Evolutionary conservation across 2,888 invertebrate species (phyloP).

Genomic region (Caradrina clavipalpis): DNA sequence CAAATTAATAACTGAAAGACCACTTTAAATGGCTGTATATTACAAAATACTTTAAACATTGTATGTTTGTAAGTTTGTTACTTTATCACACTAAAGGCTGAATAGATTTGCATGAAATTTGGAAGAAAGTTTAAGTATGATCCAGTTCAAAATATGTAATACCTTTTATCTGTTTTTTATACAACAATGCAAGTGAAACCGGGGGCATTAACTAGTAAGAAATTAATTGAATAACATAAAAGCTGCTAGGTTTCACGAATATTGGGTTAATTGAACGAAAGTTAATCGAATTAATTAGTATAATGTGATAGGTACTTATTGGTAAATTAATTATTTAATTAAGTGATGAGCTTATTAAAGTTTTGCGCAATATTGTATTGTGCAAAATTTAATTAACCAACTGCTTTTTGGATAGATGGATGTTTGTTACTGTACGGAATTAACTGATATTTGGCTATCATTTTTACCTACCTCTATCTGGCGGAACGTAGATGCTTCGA

Average conservation of each 20-base stretch:
- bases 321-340: constrained; percentile 27
- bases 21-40: background rate
- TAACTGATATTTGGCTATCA: too few species aligned
- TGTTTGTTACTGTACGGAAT: too few species aligned
- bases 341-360: background rate
- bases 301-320: constrained; percentile 10
- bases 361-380: too few species aligned
- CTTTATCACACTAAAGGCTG: background rate
- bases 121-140: too few species aligned
- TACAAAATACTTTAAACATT: constrained; percentile 6
- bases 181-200: background rate
- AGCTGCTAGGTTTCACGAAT: constrained; percentile 9
- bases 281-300: constrained; percentile 35
- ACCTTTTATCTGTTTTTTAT: background rate
- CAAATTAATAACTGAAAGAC: background rate
- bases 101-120: too few species aligned
- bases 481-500: too few species aligned
- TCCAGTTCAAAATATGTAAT: too few species aligned
- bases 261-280: constrained; percentile 34
- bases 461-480: too few species aligned
- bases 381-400: too few species aligned
- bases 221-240: background rate
- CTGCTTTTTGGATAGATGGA: too few species aligned
- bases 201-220: background rate
- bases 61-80: background rate